Base-by-base conservation (phyloP, 2,797 vertebrate genomes). In the Trichosurus vulpecula region DNA sequence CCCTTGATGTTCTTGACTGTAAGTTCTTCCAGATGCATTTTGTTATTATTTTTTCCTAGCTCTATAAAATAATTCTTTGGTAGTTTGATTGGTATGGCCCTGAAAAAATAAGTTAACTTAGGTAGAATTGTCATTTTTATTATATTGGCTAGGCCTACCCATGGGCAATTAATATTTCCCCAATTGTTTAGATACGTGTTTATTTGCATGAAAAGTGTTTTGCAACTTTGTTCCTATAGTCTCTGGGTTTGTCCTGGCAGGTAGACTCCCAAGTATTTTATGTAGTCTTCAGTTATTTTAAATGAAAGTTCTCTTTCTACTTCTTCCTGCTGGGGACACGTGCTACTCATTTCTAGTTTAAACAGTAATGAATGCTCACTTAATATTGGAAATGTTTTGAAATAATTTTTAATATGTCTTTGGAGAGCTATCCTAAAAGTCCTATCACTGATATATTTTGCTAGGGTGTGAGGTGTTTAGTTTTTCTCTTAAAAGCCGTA, bases 321-420 rank as follows among this genome's bases (percentile, higher is more conserved):
- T 19, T 25, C 19, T 81, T 25, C 19, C n/a, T 47, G n/a, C 4
- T 47, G n/a, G 19, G 14, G 54, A 53, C 2, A 14, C 91, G 9
- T 87, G 29, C 22, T 55, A 92, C 96, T 96, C 41, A 93, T 87
- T 94, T 95, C 94, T 94, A 96, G 53, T 56, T 95, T 91, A 93
- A 91, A 90, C 47, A 93, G 81, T 90, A 92, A 74, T 91, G 57
- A 57, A 57, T 57, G 1, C 2, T 57, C 29, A 30, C 29, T 57
- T 30, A 93, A 47, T 53, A 52, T 29, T 81, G 22, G 29, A 91
- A 25, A 16, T 57, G 52, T 56, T 95, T 95, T 93, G 11, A 92
- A 92, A 87, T 92, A 53, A 41, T 61, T 58, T 54, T 11, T 90
- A 16, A 47, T 29, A 35, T 47, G 47, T 93, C 47, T 96, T 90